Conservation (phyloP, 2,797 vertebrate species). For the Menidia menidia region DNA sequence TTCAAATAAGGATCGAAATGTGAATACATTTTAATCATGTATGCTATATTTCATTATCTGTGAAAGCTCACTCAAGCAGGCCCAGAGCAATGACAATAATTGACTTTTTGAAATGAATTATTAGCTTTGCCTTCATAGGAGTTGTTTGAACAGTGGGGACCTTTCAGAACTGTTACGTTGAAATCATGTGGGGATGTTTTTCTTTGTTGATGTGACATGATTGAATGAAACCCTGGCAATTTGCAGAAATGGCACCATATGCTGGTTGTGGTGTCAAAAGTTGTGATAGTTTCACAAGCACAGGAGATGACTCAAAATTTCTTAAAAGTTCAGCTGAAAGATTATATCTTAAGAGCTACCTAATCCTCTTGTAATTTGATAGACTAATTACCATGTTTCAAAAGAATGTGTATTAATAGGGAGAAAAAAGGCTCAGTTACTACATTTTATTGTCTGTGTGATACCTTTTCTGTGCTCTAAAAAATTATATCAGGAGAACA, state of each 20-base stretch:
- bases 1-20: slow-evolving; percentile 36
- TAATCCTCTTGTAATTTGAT: background rate
- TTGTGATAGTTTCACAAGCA: background rate
- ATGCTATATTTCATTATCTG: slow-evolving; percentile 29
- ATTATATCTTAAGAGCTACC: background rate
- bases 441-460: background rate
- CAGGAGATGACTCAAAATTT: background rate
- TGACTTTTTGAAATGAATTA: background rate
- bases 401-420: background rate
- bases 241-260: slow-evolving; percentile 24
- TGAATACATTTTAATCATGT: slow-evolving; percentile 33
- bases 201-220: slow-evolving; percentile 19
- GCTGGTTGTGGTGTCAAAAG: slow-evolving; percentile 23
- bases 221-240: slow-evolving; percentile 12
- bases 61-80: slow-evolving; percentile 39
- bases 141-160: slow-evolving; percentile 2
- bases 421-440: background rate
- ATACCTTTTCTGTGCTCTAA: slow-evolving; percentile 29
- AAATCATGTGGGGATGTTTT: slow-evolving; percentile 8
- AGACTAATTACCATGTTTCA: slow-evolving; percentile 6
- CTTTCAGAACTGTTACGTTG: background rate
- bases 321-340: background rate
- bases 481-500: slow-evolving; percentile 10
- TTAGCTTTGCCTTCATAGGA: slow-evolving; percentile 16
- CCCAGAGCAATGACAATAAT: slow-evolving; percentile 10